Evolutionary conservation across 2,797 vertebrate species (phyloP).

Genomic region (Diglossa cyanea): DNA sequence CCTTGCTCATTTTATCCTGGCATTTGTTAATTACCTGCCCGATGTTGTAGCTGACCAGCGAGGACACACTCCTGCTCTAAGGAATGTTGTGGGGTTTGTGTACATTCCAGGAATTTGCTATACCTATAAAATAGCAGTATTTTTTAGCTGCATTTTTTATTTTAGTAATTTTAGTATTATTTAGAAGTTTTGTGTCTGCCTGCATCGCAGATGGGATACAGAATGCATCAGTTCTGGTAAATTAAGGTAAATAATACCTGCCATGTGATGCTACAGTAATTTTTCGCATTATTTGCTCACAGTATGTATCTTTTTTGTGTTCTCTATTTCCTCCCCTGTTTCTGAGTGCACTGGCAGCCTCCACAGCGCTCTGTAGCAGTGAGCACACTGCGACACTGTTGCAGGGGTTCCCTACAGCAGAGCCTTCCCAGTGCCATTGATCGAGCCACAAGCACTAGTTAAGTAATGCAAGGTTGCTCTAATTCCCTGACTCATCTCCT

Average conservation of each 20-base stretch:
- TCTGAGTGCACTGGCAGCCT: background rate
- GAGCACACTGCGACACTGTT: slow-evolving; percentile 62
- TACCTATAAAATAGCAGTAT: background rate
- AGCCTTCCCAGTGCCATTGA: slow-evolving; percentile 53
- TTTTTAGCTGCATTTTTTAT: background rate
- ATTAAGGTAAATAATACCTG: background rate
- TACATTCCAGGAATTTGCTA: background rate
- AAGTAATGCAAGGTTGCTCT: slow-evolving; percentile 57
- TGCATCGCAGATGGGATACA: background rate
- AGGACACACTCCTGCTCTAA: background rate
- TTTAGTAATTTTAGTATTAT: no score
- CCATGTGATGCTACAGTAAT: background rate
- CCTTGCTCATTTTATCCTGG: background rate
- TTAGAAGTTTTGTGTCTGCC: background rate
- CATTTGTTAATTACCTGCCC: slow-evolving; percentile 28
- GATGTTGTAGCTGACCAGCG: background rate
- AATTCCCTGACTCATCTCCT: slow-evolving; percentile 70
- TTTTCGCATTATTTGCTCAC: background rate
- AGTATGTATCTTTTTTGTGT: background rate
- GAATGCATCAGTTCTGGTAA: background rate
- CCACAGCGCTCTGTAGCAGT: background rate
- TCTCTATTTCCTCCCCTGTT: background rate
- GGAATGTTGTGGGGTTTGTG: background rate
- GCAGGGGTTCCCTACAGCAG: slow-evolving; percentile 61
- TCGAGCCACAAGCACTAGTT: slow-evolving; percentile 48